phyloP scores from a whole-genome alignment of 2,113 vertebrate species.

The Bujurquina vittata region DNA sequence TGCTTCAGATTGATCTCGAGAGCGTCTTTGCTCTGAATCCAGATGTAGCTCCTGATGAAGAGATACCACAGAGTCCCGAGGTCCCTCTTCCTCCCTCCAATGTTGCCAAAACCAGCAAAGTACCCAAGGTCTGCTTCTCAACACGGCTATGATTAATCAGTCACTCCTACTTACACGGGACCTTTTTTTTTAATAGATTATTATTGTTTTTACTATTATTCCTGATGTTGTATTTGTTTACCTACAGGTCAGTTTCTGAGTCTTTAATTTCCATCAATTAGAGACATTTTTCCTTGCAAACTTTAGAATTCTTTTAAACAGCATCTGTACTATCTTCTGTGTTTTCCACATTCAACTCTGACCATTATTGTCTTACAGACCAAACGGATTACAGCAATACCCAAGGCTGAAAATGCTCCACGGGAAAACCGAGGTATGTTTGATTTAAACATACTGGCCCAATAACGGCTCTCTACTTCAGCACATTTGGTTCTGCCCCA shows the following conservation, averaged over 20 bases:
- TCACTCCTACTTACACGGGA: not conserved
- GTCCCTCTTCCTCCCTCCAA: constrained; percentile 85
- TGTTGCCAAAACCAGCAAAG: constrained; percentile 90
- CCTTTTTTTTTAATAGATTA: not conserved
- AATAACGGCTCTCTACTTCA: not conserved
- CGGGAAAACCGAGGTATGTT: constrained; percentile 92
- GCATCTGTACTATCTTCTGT: not conserved
- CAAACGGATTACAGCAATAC: constrained; percentile 81
- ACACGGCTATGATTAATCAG: not conserved
- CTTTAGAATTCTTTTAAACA: not conserved
- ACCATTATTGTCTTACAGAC: constrained; percentile 73
- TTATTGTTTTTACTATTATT: not conserved
- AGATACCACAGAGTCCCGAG: constrained; percentile 88
- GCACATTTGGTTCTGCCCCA: not conserved
- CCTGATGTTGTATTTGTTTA: not conserved
- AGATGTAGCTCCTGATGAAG: constrained; percentile 91
- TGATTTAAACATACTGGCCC: not conserved
- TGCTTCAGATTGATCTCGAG: constrained; percentile 85
- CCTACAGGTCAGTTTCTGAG: not conserved
- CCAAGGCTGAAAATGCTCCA: constrained; percentile 86
- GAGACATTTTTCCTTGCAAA: not conserved
- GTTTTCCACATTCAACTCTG: not conserved
- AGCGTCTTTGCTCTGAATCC: constrained; percentile 96
- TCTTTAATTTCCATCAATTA: too few species aligned
- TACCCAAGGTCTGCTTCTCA: constrained; percentile 88